Evolutionary conservation across 1,140 invertebrate species (phyloP), one percentile per base, ranked within the genome.

Genomic region (Temnothorax nylanderi): DNA sequence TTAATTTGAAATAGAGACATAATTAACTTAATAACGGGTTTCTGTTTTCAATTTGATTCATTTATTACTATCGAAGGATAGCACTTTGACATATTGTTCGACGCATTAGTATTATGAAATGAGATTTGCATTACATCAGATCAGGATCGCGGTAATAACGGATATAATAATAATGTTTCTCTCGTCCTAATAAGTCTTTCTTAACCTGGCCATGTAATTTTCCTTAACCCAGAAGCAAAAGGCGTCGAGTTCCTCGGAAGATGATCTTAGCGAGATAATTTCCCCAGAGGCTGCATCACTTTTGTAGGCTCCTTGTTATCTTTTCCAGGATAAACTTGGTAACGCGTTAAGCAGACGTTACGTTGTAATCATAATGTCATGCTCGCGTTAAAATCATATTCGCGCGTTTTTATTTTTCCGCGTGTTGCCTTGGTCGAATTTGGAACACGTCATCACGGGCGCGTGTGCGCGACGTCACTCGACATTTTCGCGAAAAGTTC

Each of bases 231-330:
- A 18, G 51, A 21, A 74, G 67, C 67, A 67, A 74, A 82, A 82
- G 67, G 67, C 54, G 67, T 74, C 69, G 80, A 82, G 80, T 47
- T 58, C 41, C 4, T 47, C 41, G 6, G 54, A 60, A 60, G 67
- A 34, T 82, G 80, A 82, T 82, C 80, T 82, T 82, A 82, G 67
- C 54, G 51, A 41, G 80, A 82, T 82, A 82, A 82, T 82, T 82
- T 82, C 80, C 67, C 80, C 65, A 60, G 80, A 82, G 80, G 67
- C 80, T 60, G 67, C 80, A 82, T 82, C 67, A 82, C 78, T 82
- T 82, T 82, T 74, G 54, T 82, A 74, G 41, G 54, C 69, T 82
- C 26, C 80, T 74, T 84, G 41, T 84, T 84, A 84, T 75, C 80
- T 84, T 60, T 49, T 11, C 4, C 44, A 41, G 4, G 13, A 84